These are phyloP conservation scores for Xylophagus ater DNA, from an alignment of 2,888 invertebrate species.

Conservation along the genomic window DNA sequence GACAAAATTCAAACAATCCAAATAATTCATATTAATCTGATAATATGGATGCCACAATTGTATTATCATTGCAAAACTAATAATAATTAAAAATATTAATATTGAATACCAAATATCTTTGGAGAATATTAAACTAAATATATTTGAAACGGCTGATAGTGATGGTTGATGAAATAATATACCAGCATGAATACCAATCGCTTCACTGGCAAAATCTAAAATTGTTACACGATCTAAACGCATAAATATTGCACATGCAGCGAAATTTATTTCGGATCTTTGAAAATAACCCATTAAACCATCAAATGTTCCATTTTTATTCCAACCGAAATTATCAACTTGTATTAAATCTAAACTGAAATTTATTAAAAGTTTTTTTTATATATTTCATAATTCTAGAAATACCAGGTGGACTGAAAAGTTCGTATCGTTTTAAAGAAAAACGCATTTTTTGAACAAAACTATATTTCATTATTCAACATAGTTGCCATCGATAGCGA, in stretches of 20 bases:
- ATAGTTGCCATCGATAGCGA: no score
- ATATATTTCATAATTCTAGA: neutral
- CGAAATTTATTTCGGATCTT: slow-evolving; percentile 44
- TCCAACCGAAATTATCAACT: slow-evolving; percentile 44
- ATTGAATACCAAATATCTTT: slow-evolving; percentile 45
- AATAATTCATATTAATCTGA: slow-evolving; percentile 25
- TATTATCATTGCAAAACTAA: slow-evolving; percentile 24
- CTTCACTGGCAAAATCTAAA: slow-evolving; percentile 45
- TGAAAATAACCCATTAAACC: slow-evolving; percentile 47
- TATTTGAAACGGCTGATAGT: slow-evolving; percentile 49
- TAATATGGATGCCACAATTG: slow-evolving; percentile 28
- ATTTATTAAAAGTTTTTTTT: neutral
- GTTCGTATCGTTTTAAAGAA: no score
- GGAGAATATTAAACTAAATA: slow-evolving; percentile 49
- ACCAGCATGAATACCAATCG: slow-evolving; percentile 42
- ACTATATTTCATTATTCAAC: no score
- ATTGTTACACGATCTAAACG: slow-evolving; percentile 44
- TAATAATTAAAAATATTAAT: slow-evolving; percentile 28
- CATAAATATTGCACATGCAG: slow-evolving; percentile 45
- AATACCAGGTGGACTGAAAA: no score
- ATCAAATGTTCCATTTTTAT: slow-evolving; percentile 46
- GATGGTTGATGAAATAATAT: slow-evolving; percentile 52
- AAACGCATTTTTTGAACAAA: no score
- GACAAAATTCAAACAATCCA: slow-evolving; percentile 44
- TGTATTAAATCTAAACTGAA: slow-evolving; percentile 35